phyloP scores from a whole-genome alignment of 2,113 vertebrate species.

The Neolamprologus longior region DNA sequence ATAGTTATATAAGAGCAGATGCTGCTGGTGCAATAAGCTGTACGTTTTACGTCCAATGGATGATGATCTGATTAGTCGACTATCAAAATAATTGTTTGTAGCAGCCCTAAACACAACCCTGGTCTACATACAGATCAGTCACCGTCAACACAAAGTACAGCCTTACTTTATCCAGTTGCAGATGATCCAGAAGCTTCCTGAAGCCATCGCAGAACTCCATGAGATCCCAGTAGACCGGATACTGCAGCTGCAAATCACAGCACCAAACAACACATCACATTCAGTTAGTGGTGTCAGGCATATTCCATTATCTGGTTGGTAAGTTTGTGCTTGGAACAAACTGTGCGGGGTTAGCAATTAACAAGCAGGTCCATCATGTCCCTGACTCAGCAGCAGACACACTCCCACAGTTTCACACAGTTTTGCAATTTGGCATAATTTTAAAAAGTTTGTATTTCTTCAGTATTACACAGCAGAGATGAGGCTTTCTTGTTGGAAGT shows the following conservation, averaged over 20 bases:
- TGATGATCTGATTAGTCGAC: too few species aligned
- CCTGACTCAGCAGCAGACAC: too few species aligned
- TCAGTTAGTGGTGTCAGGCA: background rate
- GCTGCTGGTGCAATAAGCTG: too few species aligned
- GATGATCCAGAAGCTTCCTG: conserved; percentile 91
- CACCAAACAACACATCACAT: background rate
- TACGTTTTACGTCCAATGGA: too few species aligned
- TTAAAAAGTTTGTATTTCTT: background rate
- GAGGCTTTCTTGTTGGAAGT: background rate
- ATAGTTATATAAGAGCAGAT: background rate
- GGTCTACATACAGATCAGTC: background rate
- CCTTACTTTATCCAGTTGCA: conserved; percentile 92
- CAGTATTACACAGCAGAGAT: background rate
- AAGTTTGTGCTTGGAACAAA: too few species aligned
- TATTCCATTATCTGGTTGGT: background rate
- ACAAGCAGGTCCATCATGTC: too few species aligned
- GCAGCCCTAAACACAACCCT: background rate
- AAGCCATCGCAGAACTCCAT: conserved; percentile 98
- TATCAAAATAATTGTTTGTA: rapidly evolving
- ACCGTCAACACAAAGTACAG: background rate
- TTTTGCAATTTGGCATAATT: too few species aligned
- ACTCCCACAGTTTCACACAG: too few species aligned
- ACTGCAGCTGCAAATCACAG: conserved; percentile 76
- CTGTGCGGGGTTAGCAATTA: too few species aligned
- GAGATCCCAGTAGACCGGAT: conserved; percentile 96